Evolutionary conservation across 2,113 vertebrate species (phyloP).

Genomic region (Pangasianodon hypophthalmus): DNA sequence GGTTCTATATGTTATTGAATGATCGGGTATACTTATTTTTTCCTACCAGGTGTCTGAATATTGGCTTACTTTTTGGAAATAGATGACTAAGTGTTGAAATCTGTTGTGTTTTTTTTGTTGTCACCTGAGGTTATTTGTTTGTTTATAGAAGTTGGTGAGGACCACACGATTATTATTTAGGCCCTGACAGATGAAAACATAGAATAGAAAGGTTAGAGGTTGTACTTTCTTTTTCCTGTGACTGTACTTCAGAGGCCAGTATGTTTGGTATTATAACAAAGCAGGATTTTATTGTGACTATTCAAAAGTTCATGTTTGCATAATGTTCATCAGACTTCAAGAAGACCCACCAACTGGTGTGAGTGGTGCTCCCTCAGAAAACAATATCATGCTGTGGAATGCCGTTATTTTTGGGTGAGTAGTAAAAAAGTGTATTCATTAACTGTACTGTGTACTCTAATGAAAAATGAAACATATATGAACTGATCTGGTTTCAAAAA

Average conservation of each 20-base stretch:
- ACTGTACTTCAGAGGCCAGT: background rate
- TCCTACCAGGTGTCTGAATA: background rate
- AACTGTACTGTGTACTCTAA: background rate
- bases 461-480: background rate
- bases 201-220: background rate
- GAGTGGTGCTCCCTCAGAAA: slow-evolving; percentile 97
- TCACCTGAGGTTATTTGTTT: background rate
- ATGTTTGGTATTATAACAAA: background rate
- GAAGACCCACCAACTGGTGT: slow-evolving; percentile 98
- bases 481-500: background rate
- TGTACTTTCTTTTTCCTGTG: background rate
- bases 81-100: no score
- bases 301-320: slow-evolving; percentile 28
- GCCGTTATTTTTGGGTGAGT: slow-evolving; percentile 99
- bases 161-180: background rate
- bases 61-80: background rate
- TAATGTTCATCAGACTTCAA: slow-evolving; percentile 81
- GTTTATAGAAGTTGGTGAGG: no score
- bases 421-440: slow-evolving; percentile 15
- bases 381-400: slow-evolving; percentile 99
- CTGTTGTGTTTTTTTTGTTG: background rate
- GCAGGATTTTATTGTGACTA: background rate
- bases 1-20: background rate
- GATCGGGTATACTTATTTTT: background rate
- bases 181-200: background rate